phyloP scores from a whole-genome alignment of 1,140 invertebrate species.

The Drosophila mojavensis region DNA sequence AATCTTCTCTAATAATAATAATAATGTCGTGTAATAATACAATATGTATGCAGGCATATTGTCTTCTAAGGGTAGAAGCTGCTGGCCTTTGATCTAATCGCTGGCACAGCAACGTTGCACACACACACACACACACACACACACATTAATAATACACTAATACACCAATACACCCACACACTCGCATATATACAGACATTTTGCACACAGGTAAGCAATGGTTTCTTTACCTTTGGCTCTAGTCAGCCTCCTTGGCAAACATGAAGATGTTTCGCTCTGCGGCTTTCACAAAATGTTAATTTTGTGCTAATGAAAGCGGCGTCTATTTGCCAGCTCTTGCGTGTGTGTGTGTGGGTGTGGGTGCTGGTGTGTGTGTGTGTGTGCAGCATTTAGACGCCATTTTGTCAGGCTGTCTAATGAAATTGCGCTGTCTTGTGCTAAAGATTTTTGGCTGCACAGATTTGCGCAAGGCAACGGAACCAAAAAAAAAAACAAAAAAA shows the following conservation, averaged over 20 bases:
- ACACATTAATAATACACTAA: no score
- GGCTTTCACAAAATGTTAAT: constrained; percentile 60
- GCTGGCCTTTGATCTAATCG: constrained; percentile 59
- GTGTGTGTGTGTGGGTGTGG: constrained; percentile 1
- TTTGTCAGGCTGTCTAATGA: constrained; percentile 49
- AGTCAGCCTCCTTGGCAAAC: background rate
- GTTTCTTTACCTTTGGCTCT: background rate
- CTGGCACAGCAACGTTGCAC: constrained; percentile 18
- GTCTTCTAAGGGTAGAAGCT: constrained; percentile 19
- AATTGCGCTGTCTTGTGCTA: constrained; percentile 37
- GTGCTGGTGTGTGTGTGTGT: constrained; percentile 13
- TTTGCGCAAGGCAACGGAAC: background rate
- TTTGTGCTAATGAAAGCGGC: constrained; percentile 57
- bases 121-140: constrained; percentile 25
- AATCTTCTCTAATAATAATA: constrained; percentile 76
- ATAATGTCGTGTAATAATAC: constrained; percentile 59
- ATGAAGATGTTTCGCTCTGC: constrained; percentile 42
- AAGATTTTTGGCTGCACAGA: constrained; percentile 36
- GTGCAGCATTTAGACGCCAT: constrained; percentile 43
- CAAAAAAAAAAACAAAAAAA: background rate
- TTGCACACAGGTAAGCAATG: background rate
- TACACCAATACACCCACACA: background rate
- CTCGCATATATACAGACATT: background rate
- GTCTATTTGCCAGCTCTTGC: constrained; percentile 25
- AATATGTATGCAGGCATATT: constrained; percentile 48